Evolutionary conservation across 2,888 invertebrate genomes (phyloP), one percentile per base, ranked within the genome.

Genomic region (Lycaena phlaeas): DNA sequence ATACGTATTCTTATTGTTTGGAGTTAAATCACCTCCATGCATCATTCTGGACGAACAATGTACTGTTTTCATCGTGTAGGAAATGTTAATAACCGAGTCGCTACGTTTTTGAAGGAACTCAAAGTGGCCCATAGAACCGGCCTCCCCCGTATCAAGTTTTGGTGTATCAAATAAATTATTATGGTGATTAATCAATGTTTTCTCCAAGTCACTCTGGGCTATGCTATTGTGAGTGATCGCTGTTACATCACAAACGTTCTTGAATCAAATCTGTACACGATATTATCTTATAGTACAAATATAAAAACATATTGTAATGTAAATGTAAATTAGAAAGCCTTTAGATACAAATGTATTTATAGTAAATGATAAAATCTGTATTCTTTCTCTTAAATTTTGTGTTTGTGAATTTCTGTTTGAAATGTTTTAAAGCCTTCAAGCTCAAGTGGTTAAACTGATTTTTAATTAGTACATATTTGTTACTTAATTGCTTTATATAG

Each of bases 161-260:
- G 68, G 79, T 74, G 81, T 82, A 84, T 79, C 84, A 84, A 82
- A 84, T 84, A 84, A 84, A 84, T 82, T 77, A 84, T 84, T 82
- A 81, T 82, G 79, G 79, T 82, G 82, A 84, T 84, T 84, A 84
- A 84, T 84, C 84, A 84, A 79, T 76, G 82, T 84, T 82, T 82
- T 82, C 81, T 82, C 73, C 81, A 60, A 82, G 81, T 84, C 82
- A 84, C 77, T 84, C 68, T 57, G 62, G 64, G 66, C 67, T 58
- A 50, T 57, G 58, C 71, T 58, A 78, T 79, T 82, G 81, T 81
- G 77, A 81, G 70, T 78, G 81, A 81, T 79, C 76, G 77, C 68
- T 73, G 68, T 63, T 69, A 58, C 58, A 57, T 58, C 60, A 70
- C 71, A 63, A 68, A 76, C 75, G 65, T 76, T 34, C 69, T 68